Evolutionary conservation across 2,113 vertebrate genomes (phyloP), one percentile per base, ranked within the genome.

Genomic region (Neolamprologus toae): DNA sequence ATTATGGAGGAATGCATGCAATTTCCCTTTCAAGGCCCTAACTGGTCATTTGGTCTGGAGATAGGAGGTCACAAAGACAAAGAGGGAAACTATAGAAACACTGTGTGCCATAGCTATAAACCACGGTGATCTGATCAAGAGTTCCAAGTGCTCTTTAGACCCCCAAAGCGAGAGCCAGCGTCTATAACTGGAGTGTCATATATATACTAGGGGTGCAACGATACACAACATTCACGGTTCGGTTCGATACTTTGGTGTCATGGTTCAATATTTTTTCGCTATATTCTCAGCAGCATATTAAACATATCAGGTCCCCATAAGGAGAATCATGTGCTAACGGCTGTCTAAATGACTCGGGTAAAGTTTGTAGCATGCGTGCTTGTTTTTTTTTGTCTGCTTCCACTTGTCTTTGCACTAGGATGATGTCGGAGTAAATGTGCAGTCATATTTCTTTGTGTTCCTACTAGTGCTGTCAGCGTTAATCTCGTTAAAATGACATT

Each of bases 1-100:
- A 96, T 94, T 91, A 93, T 88, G 90, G 88, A 95, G 94, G 95
- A 97, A 96, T 96, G 95, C 76, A 81, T 37, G 90, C 86, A 73
- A 95, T 96, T 96, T 96, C 94, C 91, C 90, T 93, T 94, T 92
- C 89, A 84, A 89, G 92, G 93, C 86, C 90, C 94, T 66, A 95
- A 92, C 95, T 66, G 82, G 90, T 96, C 94, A 96, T 96, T 96
- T 95, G 92, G 93, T 92, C 63, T 83, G 66, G 88, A 94, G 93
- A 96, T 94, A 93, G 94, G 92, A 95, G 92, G 88, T 89, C 90
- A 88, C 45, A 47, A 80, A 89, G 84, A 89, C 86, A 82, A 23
- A 89, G 71, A 42, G 89, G 91, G 92, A 92, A 92, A 90, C 92
- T 89, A 91, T 88, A 90, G 93, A 92, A 90, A 59, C 45, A 54